Conservation (phyloP, 2,113 vertebrate genomes). For the Trogon melanurus region DNA sequence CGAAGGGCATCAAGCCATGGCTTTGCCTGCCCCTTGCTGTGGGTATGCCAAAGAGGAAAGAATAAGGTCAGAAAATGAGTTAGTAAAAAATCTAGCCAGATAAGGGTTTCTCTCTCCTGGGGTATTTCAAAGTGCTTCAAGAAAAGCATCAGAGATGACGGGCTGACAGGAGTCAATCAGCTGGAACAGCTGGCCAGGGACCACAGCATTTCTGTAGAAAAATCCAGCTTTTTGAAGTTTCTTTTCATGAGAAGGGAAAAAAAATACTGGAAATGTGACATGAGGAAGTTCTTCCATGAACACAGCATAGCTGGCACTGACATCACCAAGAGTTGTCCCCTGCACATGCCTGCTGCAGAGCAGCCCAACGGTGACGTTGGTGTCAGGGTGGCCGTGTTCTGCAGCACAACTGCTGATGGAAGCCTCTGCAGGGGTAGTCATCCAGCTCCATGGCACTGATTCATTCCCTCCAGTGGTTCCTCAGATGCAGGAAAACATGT, state of each 20-base stretch:
- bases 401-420: not conserved
- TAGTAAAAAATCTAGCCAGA: not conserved
- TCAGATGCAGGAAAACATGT: not conserved
- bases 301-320: not conserved
- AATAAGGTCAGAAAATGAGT: not conserved
- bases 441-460: not conserved
- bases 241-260: not conserved
- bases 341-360: not conserved
- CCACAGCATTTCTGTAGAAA: not conserved
- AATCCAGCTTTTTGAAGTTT: not conserved
- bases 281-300: not conserved
- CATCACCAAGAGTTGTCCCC: rapidly evolving
- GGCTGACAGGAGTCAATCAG: not conserved
- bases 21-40: rapidly evolving
- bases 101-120: not conserved
- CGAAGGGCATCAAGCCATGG: not conserved
- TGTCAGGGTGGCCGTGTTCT: not conserved
- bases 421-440: not conserved
- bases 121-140: not conserved
- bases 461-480: not conserved
- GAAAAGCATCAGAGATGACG: not conserved
- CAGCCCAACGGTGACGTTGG: not conserved
- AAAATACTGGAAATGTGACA: not conserved
- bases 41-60: not conserved
- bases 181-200: conserved; percentile 30